These are phyloP conservation scores for Drosophila kepulauana DNA, from an alignment of 1,140 invertebrate genomes.

Conservation along the genomic window DNA sequence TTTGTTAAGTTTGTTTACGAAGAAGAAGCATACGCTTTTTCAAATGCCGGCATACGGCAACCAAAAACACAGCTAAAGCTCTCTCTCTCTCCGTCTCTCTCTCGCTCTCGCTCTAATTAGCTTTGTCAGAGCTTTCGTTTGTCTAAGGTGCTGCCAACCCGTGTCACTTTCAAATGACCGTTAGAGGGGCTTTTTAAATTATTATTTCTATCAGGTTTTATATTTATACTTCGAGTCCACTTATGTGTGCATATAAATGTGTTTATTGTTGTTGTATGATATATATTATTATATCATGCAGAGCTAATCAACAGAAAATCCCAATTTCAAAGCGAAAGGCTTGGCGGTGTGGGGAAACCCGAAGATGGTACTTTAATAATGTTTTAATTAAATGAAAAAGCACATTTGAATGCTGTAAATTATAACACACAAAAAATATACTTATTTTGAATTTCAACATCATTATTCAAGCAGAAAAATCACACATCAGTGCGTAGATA, in stretches of 20 bases:
- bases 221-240: background rate
- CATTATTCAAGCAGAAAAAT: conserved; percentile 23
- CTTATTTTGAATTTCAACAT: conserved; percentile 8
- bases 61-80: conserved; percentile 9
- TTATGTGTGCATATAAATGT: background rate
- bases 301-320: background rate
- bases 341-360: conserved; percentile 2
- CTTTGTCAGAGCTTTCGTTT: conserved; percentile 18
- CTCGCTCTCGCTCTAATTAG: background rate
- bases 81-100: background rate
- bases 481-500: conserved; percentile 18
- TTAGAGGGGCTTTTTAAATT: background rate
- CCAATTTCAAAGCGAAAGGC: background rate
- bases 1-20: conserved; percentile 51
- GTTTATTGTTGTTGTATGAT: background rate
- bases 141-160: conserved; percentile 33
- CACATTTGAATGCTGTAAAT: conserved; percentile 3
- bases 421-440: background rate
- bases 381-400: conserved; percentile 5
- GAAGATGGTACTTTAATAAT: background rate
- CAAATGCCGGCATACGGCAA: conserved; percentile 23
- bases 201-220: background rate
- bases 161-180: conserved; percentile 7
- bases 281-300: background rate
- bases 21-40: conserved; percentile 36